Conservation (phyloP, 2,888 invertebrate species). For the Linhomoeus sp. region DNA sequence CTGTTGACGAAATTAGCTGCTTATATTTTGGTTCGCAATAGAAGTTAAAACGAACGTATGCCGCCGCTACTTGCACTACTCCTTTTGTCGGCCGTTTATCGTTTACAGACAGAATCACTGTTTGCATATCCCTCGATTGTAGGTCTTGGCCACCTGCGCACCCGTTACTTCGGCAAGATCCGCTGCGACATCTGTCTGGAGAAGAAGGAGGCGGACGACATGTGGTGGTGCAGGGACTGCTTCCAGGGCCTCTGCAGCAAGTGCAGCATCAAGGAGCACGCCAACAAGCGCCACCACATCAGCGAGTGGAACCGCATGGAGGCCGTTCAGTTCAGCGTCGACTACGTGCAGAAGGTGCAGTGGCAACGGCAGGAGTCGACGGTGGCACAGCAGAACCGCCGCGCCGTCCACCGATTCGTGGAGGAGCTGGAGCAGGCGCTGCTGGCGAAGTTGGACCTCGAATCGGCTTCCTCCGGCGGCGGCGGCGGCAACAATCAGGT, state of each 20-base stretch:
- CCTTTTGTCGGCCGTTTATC: too few relatives aligned
- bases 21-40: too few relatives aligned
- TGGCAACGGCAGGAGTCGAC: constrained; percentile 2
- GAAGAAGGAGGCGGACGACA: constrained; percentile 6
- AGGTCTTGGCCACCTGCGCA: constrained; percentile 4
- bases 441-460: constrained; percentile 4
- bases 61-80: too few relatives aligned
- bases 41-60: too few relatives aligned
- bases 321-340: constrained; percentile 6
- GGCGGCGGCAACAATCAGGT: too few relatives aligned
- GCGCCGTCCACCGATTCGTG: constrained; percentile 1
- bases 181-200: constrained; percentile 7
- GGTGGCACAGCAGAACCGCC: constrained; percentile 1
- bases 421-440: constrained; percentile 2
- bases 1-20: too few relatives aligned
- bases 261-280: constrained; percentile 8
- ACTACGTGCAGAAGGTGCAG: constrained; percentile 5
- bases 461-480: too few relatives aligned
- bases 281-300: constrained; percentile 3
- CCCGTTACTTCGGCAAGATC: constrained; percentile 7
- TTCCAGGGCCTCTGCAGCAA: constrained; percentile 6
- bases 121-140: too few relatives aligned
- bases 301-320: constrained; percentile 8
- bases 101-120: too few relatives aligned
- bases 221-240: constrained; percentile 5